Base-by-base conservation (phyloP, 2,797 vertebrate genomes). In the Podarcis siculus region DNA sequence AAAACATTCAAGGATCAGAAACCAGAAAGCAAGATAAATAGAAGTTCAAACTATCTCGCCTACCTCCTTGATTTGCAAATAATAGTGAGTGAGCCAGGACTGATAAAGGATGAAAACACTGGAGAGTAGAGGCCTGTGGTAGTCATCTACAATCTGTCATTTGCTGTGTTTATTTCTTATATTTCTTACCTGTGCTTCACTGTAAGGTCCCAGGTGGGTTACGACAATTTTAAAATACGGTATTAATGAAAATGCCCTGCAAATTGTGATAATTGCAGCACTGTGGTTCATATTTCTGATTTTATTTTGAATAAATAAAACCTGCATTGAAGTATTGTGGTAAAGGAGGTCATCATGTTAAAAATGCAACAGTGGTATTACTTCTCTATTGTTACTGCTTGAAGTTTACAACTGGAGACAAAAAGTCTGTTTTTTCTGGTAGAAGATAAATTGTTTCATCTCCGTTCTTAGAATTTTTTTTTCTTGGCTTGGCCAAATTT, bases 291-390 rank as follows among this genome's bases (percentile, higher is more conserved):
- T 79, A 64, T 42, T 67, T 67, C n/a, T 67, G 39, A 67, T 32
- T 45, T 6, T 61, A 80, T 42, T 42, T 9, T 8, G 5, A 35
- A 17, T 3, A 67, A 76, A 58, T 27, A 58, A 77, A 49, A 42
- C 21, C 73, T 77, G 9, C 58, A 71, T 79, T 86, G 17, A 78
- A 79, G 55, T 81, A 79, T 37, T 71, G 19, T 77, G 61, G 12
- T 73, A 42, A 49, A 72, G 27, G 69, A 86, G 30, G 64, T 9
- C 5, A 64, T 0, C 0, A 55, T 37, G n/a, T 45, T 66, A 81
- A 92, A 81, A 76, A 92, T 7, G 79, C 49, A 39, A 45, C 61
- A 84, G 71, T 82, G 49, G n/a, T 88, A 83, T 61, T 35, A 83
- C 10, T 30, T 0, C 37, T 49, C 19, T 87, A 85, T 66, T 75